A percentile compares a stretch with the other conserved stretches of the same genome.
Evolutionary conservation across 35 echinoderm and acorn worm genomes (phyloP).

Genomic region (Ophioderma brevispina): DNA sequence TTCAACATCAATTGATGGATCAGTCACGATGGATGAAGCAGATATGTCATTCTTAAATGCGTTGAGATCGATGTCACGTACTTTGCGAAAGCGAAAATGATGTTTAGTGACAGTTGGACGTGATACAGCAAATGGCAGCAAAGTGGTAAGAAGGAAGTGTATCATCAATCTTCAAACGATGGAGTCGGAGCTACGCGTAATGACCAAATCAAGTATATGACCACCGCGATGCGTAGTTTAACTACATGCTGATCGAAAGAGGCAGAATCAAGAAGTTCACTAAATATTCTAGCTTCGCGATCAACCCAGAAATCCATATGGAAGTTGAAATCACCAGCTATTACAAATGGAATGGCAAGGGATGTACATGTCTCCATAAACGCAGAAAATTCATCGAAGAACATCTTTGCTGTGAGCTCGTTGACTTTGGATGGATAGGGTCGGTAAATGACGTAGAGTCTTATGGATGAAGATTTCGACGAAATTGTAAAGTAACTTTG

Average conservation of each 20-base stretch:
- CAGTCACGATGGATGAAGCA: not conserved
- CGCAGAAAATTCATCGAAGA: conserved; percentile 33
- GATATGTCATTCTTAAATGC: not conserved
- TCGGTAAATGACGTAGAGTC: conserved; percentile 23
- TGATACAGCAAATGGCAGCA: not conserved
- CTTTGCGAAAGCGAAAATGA: not conserved
- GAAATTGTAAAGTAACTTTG: too few relatives aligned
- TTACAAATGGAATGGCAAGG: not conserved
- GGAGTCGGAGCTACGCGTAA: not conserved
- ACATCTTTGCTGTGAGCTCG: conserved; percentile 43
- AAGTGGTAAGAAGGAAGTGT: not conserved
- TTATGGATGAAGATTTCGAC: conserved; percentile 25
- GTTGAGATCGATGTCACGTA: not conserved
- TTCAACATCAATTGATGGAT: not conserved
- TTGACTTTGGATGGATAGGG: conserved; percentile 34
- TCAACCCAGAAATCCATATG: conserved; percentile 19
- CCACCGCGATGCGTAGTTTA: conserved; percentile 9
- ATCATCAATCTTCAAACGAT: not conserved
- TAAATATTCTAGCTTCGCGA: not conserved
- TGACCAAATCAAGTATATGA: conserved; percentile 5
- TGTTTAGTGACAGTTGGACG: not conserved
- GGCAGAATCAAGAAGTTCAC: conserved; percentile 28
- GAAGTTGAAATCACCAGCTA: not conserved
- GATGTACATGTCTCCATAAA: conserved; percentile 6
- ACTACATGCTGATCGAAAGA: conserved; percentile 51